Evolutionary conservation across 2,888 invertebrate species (phyloP), one percentile per base, ranked within the genome.

Genomic region (Rhodophaea formosa): DNA sequence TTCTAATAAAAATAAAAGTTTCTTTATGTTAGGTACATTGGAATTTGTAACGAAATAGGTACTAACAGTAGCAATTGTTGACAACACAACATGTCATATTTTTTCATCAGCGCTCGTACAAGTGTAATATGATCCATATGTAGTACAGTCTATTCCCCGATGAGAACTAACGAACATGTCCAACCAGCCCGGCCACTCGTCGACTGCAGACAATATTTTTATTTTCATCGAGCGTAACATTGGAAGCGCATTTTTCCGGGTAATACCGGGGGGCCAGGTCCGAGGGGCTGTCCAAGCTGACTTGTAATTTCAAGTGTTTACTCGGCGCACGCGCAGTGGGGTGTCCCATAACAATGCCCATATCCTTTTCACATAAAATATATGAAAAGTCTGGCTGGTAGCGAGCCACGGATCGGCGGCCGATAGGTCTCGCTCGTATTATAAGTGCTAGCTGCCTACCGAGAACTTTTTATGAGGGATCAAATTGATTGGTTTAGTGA

Each of bases 321-420:
- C 88, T 80, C 82, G 71, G 79, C 71, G 79, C 73, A 74, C 71
- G 69, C 89, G 61, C 91, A 82, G 88, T 89, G 74, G 89, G 90
- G 74, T 65, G 88, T 75, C 88, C 68, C 67, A 78, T 84, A 89
- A 91, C 91, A 91, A 91, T 90, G 79, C 87, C 81, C 86, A 80
- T 89, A 90, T 90, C 91, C 91, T 90, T 91, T 89, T 89, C 90
- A 86, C 86, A 90, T 91, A 90, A 91, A 90, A 90, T 89, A 90
- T 88, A 88, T 88, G 88, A 86, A 88, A 89, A 88, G 80, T 85
- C 84, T 77, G 73, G 80, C 88, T 87, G 84, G 85, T 84, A 85
- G 75, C 78, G 70, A 80, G 76, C 71, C 79, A 79, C 79, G 89
- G 88, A 90, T 89, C 87, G 85, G 73, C 79, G 72, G 72, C 77